Conservation (phyloP, 1,140 invertebrate species). For the Yoshiicerus persimilis region DNA sequence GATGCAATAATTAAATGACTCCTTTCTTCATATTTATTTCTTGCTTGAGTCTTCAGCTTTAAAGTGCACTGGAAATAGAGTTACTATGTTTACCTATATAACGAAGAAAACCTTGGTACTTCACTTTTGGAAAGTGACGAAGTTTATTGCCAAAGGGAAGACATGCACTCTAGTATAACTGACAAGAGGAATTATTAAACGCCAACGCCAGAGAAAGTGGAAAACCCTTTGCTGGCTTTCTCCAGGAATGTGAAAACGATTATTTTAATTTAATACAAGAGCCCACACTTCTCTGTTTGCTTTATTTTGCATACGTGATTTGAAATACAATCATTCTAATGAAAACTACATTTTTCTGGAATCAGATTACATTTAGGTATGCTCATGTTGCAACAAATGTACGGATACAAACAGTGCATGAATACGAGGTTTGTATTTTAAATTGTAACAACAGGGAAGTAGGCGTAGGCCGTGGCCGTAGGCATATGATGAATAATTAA, state of each 20-base stretch:
- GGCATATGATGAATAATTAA: neutral
- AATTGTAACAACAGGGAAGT: neutral
- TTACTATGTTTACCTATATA: neutral
- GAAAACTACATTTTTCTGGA: neutral
- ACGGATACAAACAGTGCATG: no score
- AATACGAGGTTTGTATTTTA: no score
- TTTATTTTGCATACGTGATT: neutral
- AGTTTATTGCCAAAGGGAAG: neutral
- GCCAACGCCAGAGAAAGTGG: neutral
- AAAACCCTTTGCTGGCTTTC: neutral
- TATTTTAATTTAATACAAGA: neutral
- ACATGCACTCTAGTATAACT: neutral
- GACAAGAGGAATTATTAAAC: neutral
- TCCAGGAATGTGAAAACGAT: neutral
- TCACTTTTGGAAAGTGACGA: neutral
- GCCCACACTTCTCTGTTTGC: neutral
- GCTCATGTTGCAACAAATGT: no score
- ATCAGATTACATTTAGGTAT: no score
- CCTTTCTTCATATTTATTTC: neutral
- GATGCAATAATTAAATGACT: neutral
- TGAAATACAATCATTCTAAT: neutral
- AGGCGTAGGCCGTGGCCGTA: neutral
- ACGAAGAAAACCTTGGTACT: neutral
- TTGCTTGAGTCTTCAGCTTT: neutral
- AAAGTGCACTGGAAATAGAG: neutral